phyloP scores from a whole-genome alignment of 2,888 invertebrate genomes.

The Cecidostiba fungosa region DNA sequence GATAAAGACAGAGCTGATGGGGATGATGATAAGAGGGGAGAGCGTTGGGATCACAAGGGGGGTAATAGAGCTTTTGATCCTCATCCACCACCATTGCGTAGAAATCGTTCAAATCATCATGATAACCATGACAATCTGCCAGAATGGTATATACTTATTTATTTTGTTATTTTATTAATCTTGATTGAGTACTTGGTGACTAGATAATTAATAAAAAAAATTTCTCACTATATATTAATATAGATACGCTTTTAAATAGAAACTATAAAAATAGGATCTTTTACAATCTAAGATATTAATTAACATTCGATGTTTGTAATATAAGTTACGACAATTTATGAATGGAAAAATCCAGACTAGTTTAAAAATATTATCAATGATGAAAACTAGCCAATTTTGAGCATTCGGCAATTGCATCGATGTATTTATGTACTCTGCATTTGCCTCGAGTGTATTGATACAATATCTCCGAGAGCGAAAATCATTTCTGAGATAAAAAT shows the following conservation, averaged over 20 bases:
- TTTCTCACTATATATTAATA: no score
- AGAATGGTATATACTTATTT: conserved; percentile 79
- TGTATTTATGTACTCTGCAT: conserved; percentile 44
- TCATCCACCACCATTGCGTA: conserved; percentile 76
- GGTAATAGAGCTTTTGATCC: conserved; percentile 77
- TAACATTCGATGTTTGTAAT: neutral
- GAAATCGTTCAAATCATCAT: conserved; percentile 78
- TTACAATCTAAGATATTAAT: no score
- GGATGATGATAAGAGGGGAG: conserved; percentile 70
- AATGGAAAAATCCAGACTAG: neutral
- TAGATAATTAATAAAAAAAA: no score
- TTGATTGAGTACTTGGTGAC: no score
- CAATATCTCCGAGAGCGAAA: conserved; percentile 65
- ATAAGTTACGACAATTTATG: neutral
- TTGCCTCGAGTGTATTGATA: conserved; percentile 66
- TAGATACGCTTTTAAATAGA: no score
- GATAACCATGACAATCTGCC: conserved; percentile 81
- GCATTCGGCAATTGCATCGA: conserved; percentile 64
- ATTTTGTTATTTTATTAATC: conserved; percentile 44
- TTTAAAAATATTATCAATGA: conserved; percentile 61
- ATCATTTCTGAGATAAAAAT: conserved; percentile 63
- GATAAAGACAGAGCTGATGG: conserved; percentile 76
- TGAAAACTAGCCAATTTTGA: conserved; percentile 68
- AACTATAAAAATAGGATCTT: no score
- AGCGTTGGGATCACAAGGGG: conserved; percentile 77